A percentile compares a stretch with the other conserved stretches of the same genome.
phyloP scores from a whole-genome alignment of 2,113 vertebrate species.

The Martes martes region DNA sequence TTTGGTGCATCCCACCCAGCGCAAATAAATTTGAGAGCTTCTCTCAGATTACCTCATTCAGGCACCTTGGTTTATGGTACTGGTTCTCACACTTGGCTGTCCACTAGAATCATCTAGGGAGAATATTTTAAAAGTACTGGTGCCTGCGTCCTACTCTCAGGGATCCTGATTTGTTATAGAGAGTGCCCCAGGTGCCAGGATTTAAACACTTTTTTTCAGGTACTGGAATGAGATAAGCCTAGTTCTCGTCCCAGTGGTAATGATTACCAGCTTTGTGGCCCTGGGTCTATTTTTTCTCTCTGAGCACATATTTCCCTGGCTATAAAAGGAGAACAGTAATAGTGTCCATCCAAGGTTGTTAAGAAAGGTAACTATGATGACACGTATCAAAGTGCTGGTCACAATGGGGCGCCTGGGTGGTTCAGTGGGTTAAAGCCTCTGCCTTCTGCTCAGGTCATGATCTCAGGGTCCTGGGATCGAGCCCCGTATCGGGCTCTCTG shows the following conservation, averaged over 20 bases:
- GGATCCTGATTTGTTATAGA: not conserved
- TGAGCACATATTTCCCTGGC: not conserved
- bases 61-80: not conserved
- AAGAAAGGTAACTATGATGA: not conserved
- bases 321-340: not conserved
- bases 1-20: not conserved
- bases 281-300: not conserved
- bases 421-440: no score
- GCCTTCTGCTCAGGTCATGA: no score
- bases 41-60: not conserved
- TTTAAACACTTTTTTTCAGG: not conserved
- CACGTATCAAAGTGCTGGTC: not conserved
- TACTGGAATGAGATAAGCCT: not conserved
- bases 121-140: not conserved
- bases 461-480: no score
- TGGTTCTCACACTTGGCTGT: not conserved
- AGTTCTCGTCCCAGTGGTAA: not conserved
- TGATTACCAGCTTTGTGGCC: not conserved
- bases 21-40: not conserved
- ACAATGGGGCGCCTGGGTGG: not conserved
- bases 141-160: not conserved
- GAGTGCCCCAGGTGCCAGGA: not conserved
- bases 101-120: not conserved
- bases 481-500: no score
- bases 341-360: not conserved